phyloP scores from a whole-genome alignment of 92 coral and sea anemone species.

The Muricea muricata region DNA sequence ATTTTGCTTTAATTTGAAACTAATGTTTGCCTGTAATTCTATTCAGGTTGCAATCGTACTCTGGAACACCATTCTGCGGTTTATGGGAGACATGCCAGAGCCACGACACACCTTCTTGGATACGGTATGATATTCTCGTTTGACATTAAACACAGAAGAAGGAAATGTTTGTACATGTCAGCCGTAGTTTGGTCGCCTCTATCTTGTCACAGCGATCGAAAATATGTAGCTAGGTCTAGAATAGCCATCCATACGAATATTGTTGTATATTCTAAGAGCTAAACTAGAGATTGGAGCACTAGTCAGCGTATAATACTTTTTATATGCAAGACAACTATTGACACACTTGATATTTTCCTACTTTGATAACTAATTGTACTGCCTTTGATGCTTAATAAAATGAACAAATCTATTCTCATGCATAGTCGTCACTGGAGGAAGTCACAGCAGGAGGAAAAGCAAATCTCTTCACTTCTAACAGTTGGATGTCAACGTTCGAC shows the following conservation, averaged over 20 bases:
- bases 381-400: too few relatives aligned
- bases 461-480: slow-evolving; percentile 49
- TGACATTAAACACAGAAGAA: neutral
- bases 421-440: slow-evolving; percentile 43
- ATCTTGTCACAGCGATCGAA: too few relatives aligned
- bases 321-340: too few relatives aligned
- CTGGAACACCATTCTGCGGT: slow-evolving; percentile 79
- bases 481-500: slow-evolving; percentile 57
- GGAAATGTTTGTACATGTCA: too few relatives aligned
- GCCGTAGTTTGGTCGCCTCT: too few relatives aligned
- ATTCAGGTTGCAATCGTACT: slow-evolving; percentile 78
- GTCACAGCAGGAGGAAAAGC: slow-evolving; percentile 3
- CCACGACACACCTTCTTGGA: slow-evolving; percentile 53
- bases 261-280: too few relatives aligned
- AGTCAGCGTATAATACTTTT: too few relatives aligned
- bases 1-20: neutral
- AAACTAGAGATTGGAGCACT: too few relatives aligned
- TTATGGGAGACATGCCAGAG: slow-evolving; percentile 90
- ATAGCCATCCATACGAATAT: too few relatives aligned
- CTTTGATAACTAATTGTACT: neutral
- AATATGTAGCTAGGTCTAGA: too few relatives aligned
- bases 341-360: neutral
- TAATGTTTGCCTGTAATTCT: neutral
- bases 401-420: neutral
- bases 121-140: slow-evolving; percentile 32